These are phyloP conservation scores for Siniperca undulata DNA, from an alignment of 2,797 vertebrate genomes.

Conservation along the genomic window DNA sequence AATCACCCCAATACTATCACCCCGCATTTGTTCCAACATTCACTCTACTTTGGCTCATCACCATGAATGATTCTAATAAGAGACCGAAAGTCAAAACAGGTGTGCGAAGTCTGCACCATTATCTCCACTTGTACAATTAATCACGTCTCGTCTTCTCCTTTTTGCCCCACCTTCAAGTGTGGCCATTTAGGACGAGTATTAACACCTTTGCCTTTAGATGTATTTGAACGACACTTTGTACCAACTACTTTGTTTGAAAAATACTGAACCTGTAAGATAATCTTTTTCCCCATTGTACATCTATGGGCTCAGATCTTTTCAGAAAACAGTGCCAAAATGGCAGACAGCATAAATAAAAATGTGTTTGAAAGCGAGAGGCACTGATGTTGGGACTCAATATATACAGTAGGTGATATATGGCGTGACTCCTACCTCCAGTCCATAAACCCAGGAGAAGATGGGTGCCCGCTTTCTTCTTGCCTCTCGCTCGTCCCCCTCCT, in stretches of 20 bases:
- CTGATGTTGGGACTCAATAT: neutral
- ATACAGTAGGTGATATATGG: neutral
- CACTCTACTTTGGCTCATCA: neutral
- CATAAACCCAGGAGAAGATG: conserved; percentile 82
- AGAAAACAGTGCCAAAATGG: neutral
- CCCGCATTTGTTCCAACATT: neutral
- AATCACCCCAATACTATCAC: neutral
- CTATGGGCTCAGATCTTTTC: neutral
- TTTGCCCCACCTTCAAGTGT: neutral
- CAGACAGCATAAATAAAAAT: neutral
- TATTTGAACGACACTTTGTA: neutral
- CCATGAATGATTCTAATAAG: neutral
- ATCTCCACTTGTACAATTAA: neutral
- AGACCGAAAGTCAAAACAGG: neutral
- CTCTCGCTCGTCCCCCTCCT: conserved; percentile 33
- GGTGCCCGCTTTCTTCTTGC: conserved; percentile 53
- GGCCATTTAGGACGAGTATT: neutral
- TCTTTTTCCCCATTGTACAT: neutral
- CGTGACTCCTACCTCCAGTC: conserved; percentile 82
- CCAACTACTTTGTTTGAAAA: neutral
- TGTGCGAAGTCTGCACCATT: neutral
- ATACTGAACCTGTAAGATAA: neutral
- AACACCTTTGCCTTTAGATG: neutral
- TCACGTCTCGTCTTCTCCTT: neutral
- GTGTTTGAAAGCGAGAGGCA: neutral